Percentiles rank a stretch among this genome's conserved stretches.
Evolutionary conservation across 1,140 invertebrate species (phyloP).

Genomic region (Drosophila ironensis): DNA sequence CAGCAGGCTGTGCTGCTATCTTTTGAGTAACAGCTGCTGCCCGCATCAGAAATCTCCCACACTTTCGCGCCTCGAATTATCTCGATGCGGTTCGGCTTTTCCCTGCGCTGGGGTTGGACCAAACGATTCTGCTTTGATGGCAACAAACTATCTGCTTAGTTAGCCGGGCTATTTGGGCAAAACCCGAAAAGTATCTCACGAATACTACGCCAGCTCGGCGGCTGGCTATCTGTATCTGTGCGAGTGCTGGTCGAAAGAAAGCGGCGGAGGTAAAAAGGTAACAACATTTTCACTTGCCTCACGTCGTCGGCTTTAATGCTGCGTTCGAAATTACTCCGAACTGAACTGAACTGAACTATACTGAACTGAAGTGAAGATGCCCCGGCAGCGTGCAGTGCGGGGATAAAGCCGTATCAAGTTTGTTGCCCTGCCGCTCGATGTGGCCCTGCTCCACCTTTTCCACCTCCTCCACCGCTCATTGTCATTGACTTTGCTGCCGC

Average conservation of each 20-base stretch:
- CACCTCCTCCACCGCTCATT: constrained; percentile 58
- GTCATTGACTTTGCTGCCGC: constrained; percentile 67
- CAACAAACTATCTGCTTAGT: constrained; percentile 14
- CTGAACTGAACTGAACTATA: too few species aligned
- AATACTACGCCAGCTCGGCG: constrained; percentile 30
- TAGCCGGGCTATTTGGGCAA: constrained; percentile 56
- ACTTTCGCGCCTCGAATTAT: constrained; percentile 54
- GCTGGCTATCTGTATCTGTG: neutral
- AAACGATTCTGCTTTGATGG: constrained; percentile 18
- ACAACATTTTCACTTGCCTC: constrained; percentile 74
- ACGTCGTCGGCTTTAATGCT: constrained; percentile 56
- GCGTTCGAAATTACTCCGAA: constrained; percentile 49
- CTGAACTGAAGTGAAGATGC: too few species aligned
- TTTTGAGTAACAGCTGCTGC: constrained; percentile 46
- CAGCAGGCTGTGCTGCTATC: constrained; percentile 30
- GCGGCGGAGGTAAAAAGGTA: constrained; percentile 61
- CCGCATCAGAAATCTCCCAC: constrained; percentile 50
- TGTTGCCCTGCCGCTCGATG: constrained; percentile 45
- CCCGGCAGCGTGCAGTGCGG: constrained; percentile 26
- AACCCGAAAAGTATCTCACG: constrained; percentile 64
- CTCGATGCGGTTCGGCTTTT: constrained; percentile 4
- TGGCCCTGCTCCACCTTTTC: constrained; percentile 7
- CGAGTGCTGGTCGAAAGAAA: constrained; percentile 50
- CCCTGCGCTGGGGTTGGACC: constrained; percentile 10
- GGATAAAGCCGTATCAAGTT: constrained; percentile 21